These are phyloP conservation scores for Erynnis tages DNA, from an alignment of 2,888 invertebrate species.

Conservation along the genomic window DNA sequence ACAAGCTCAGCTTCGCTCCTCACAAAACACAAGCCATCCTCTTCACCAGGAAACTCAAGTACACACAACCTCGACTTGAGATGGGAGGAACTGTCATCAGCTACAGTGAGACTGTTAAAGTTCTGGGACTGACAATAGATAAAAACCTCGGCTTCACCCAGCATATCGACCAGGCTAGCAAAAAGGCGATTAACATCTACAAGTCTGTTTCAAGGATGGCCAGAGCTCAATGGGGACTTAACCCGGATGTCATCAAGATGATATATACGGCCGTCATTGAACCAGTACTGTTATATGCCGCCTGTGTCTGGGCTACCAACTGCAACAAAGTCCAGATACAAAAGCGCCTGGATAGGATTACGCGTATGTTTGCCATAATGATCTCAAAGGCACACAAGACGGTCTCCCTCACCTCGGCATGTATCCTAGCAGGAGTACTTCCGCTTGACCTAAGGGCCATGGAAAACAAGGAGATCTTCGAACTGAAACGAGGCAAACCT, in stretches of 20 bases:
- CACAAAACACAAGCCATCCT: slow-evolving; percentile 29
- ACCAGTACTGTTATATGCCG: background rate
- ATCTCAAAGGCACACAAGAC: background rate
- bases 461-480: background rate
- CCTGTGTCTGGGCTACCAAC: background rate
- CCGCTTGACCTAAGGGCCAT: background rate
- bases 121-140: slow-evolving; percentile 24
- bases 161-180: slow-evolving; percentile 3
- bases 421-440: background rate
- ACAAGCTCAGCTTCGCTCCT: slow-evolving; percentile 30
- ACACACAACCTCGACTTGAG: slow-evolving; percentile 12
- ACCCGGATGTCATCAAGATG: background rate
- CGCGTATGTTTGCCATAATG: background rate
- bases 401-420: background rate
- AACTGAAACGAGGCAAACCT: background rate
- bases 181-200: slow-evolving; percentile 20
- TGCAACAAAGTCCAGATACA: background rate
- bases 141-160: slow-evolving; percentile 10
- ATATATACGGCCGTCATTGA: background rate
- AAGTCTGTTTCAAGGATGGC: slow-evolving; percentile 2
- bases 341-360: background rate
- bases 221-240: background rate
- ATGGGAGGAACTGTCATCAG: slow-evolving; percentile 9
- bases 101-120: background rate
- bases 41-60: slow-evolving; percentile 28